Conservation (phyloP, 2,888 invertebrate genomes). For the Drosophila paranaensis region DNA sequence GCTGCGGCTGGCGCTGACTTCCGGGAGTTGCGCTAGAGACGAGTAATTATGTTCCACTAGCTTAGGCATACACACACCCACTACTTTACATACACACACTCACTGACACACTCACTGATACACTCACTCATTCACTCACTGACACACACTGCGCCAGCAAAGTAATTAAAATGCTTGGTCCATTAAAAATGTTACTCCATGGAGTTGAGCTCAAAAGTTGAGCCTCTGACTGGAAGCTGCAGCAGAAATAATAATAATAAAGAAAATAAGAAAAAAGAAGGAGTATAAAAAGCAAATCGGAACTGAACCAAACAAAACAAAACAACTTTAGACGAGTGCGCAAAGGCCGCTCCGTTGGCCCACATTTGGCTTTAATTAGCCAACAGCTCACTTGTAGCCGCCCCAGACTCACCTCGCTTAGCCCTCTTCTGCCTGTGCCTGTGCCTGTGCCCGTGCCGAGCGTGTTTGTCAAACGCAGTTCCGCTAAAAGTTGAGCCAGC, state of each 20-base stretch:
- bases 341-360: conserved; percentile 48
- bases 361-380: conserved; percentile 73
- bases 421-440: neutral
- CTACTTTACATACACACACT: conserved; percentile 8
- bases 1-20: conserved; percentile 70
- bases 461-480: conserved; percentile 64
- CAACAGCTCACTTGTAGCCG: conserved; percentile 35
- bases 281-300: conserved; percentile 31
- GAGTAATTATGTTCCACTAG: conserved; percentile 81
- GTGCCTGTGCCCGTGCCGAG: neutral
- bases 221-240: conserved; percentile 63
- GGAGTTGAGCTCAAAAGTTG: conserved; percentile 79
- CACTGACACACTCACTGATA: conserved; percentile 9
- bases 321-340: conserved; percentile 70
- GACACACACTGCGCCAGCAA: conserved; percentile 44
- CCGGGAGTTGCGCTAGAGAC: conserved; percentile 76
- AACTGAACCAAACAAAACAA: conserved; percentile 54
- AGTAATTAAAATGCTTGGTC: conserved; percentile 81
- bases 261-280: conserved; percentile 11
- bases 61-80: conserved; percentile 59
- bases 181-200: conserved; percentile 78
- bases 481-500: conserved; percentile 28
- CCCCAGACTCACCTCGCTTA: neutral
- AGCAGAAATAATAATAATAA: conserved; percentile 9
- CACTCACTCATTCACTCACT: conserved; percentile 18